Evolutionary conservation across 1,140 invertebrate genomes (phyloP), one percentile per base, ranked within the genome.

Genomic region (Cydia amplana): DNA sequence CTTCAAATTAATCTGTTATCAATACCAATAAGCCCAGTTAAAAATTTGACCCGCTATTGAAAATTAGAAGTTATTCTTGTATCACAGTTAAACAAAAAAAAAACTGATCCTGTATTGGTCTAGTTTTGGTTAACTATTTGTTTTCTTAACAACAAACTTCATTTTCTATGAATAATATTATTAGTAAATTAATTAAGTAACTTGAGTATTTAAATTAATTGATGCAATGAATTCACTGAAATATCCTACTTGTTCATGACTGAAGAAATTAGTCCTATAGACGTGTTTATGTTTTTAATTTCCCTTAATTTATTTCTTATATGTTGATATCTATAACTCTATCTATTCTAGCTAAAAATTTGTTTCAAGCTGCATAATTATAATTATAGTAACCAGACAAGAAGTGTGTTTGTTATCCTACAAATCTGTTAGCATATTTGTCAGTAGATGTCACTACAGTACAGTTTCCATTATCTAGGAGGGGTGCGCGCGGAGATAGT

Each of bases 381-480:
- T n/a, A n/a, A n/a, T n/a, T n/a, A 12, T 5, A 60, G 6, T 60
- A 23, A 60, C 9, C 0, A 12, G 20, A 60, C 10, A 60, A 60
- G 20, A 23, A 60, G 6, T 23, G 70, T 51, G 23, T 18, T 65
- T 43, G 72, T 10, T 77, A 25, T 32, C 32, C 3, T 25, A 23
- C 23, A n/a, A n/a, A 51, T 74, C 28, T 76, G 14, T 79, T 75
- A 43, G 65, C 72, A 75, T 81, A 78, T 73, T 80, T 80, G 74
- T 76, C 78, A 81, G 76, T 65, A 82, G 81, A 81, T 82, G 81
- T 75, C 81, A 73, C 51, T 72, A 77, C 64, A 49, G 16, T 64
- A 49, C 25, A 65, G 51, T 51, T 16, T 67, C 20, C 55, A 10
- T 23, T 60, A 60, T 60, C 18, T 60, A 60, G 20, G 55, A n/a